Evolutionary conservation across 2,113 vertebrate species (phyloP), one percentile per base, ranked within the genome.

Genomic region (Hirundichthys speculiger): DNA sequence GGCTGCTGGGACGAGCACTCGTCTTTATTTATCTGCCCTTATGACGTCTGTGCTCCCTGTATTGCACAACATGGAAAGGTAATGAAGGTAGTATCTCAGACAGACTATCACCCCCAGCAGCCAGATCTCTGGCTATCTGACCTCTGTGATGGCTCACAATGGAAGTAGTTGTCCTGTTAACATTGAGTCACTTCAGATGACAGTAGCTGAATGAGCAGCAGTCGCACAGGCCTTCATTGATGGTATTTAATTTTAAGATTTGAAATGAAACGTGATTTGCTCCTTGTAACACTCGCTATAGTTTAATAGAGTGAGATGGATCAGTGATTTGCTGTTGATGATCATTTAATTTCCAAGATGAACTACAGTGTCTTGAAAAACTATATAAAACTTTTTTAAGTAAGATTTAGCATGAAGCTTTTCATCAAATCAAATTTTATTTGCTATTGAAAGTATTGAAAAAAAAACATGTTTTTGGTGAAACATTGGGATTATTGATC

Each of bases 271-370:
- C 30, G 9, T 2, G 30, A 34, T 4, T 1, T 0, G 15, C 24
- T 43, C 20, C 13, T 14, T 1, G 45, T 2, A 50, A 41, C 59
- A 50, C 45, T 34, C 27, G 2, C 3, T 42, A 61, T 0, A 75
- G 76, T 73, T 54, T 68, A 75, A 79, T 49, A 12, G 63, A 56
- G 77, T 56, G 69, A 69, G 16, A 77, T 74, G 68, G 53, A 8
- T 73, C 56, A 7, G n/a, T 39, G 20, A 43, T 50, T 15, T 30
- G 16, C 2, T 54, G 80, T 68, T 69, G 43, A 45, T n/a, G n/a
- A n/a, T n/a, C n/a, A n/a, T n/a, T 34, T 34, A 34, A 34, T 7
- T 34, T 7, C 30, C 30, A 10, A 34, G 30, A 7, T 34, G 6
- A 10, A 10, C 30, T 7, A 6, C 6, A 34, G 9, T 34, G 7